Percentiles rank a stretch among this genome's conserved stretches.
These are phyloP conservation scores for Eupithecia centaureata DNA, from an alignment of 2,888 invertebrate genomes.

Conservation along the genomic window DNA sequence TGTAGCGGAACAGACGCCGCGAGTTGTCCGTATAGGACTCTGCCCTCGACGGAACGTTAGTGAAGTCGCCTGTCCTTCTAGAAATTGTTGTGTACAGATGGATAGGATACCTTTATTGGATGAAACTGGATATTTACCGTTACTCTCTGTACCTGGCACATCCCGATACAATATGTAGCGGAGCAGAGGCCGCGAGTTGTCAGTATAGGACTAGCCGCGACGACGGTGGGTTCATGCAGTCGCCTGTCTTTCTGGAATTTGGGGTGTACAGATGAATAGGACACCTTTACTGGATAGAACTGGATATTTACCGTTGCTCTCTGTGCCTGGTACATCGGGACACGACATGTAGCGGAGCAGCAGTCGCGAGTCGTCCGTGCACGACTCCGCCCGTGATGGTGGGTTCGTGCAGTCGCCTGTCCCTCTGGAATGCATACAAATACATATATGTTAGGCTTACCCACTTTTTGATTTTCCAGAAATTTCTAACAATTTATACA, in stretches of 20 bases:
- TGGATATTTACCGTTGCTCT: constrained; percentile 87
- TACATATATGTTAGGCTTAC: too few species aligned
- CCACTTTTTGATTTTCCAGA: too few species aligned
- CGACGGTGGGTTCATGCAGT: constrained; percentile 90
- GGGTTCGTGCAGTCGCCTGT: constrained; percentile 90
- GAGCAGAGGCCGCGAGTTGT: constrained; percentile 90
- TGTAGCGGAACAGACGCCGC: constrained; percentile 90
- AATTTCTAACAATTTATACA: too few species aligned
- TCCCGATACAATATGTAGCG: constrained; percentile 94
- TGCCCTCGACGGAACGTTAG: constrained; percentile 89
- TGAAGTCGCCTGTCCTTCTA: constrained; percentile 89
- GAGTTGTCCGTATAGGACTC: constrained; percentile 94
- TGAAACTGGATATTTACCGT: constrained; percentile 79
- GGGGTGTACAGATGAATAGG: too few species aligned
- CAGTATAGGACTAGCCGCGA: constrained; percentile 93
- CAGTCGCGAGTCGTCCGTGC: constrained; percentile 91
- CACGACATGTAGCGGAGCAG: constrained; percentile 93
- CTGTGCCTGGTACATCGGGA: constrained; percentile 89
- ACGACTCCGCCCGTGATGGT: constrained; percentile 91
- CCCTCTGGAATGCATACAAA: constrained; percentile 73
- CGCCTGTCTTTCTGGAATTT: constrained; percentile 86
- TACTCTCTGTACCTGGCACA: constrained; percentile 89
- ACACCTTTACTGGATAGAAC: background rate
- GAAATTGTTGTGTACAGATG: too few species aligned
- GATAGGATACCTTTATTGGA: too few species aligned